These are phyloP conservation scores for Bombus soroeensis DNA, from an alignment of 1,140 invertebrate species.

Conservation along the genomic window DNA sequence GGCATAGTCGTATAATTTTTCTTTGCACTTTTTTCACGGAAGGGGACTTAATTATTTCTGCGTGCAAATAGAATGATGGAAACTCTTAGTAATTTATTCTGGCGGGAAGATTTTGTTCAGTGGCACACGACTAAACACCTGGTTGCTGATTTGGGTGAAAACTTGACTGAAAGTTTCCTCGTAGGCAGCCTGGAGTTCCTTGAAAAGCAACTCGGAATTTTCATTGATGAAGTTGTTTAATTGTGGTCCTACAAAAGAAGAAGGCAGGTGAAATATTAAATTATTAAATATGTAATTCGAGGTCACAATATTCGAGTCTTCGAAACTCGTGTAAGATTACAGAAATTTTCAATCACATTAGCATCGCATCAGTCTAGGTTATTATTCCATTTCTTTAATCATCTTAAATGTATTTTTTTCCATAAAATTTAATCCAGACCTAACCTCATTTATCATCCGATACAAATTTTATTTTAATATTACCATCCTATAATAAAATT, in stretches of 20 bases:
- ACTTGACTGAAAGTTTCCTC: constrained; percentile 85
- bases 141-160: constrained; percentile 85
- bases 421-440: too few species aligned
- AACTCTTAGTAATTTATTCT: not conserved
- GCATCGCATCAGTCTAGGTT: too few species aligned
- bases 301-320: too few species aligned
- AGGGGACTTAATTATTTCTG: not conserved
- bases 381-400: too few species aligned
- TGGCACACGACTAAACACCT: constrained; percentile 86
- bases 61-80: not conserved
- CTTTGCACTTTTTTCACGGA: not conserved
- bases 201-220: constrained; percentile 86
- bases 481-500: too few species aligned
- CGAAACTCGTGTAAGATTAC: too few species aligned
- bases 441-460: not conserved
- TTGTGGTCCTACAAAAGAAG: constrained; percentile 72
- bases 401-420: too few species aligned
- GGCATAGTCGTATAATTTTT: not conserved
- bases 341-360: too few species aligned
- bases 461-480: too few species aligned
- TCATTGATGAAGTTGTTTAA: constrained; percentile 86
- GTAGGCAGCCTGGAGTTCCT: constrained; percentile 85
- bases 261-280: too few species aligned
- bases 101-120: constrained; percentile 85
- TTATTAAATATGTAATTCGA: too few species aligned